Evolutionary conservation across 1,140 invertebrate genomes (phyloP), one percentile per base, ranked within the genome.

Genomic region (Heliconius eleuchia): DNA sequence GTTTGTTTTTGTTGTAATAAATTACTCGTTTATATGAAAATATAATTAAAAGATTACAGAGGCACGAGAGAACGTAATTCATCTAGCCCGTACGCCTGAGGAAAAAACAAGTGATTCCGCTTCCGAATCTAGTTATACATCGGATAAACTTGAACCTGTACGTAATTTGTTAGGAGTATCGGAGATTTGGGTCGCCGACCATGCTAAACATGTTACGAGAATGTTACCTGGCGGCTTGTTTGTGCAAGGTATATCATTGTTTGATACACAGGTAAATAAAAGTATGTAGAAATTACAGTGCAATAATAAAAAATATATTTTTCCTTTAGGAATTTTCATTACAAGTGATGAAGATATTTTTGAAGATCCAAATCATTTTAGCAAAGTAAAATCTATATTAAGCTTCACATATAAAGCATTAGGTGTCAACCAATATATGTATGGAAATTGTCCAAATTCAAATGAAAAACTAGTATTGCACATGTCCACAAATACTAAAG

Each of bases 151-250:
- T 77, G 92, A 92, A 78, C 77, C 74, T 27, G 80, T 80, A 6
- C 87, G 83, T 70, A 90, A 84, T 82, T 79, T 92, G 19, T 74
- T 87, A 27, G 95, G 95, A 84, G 93, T 97, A 37, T 95, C 95
- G 37, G 95, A 96, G 77, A 95, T 90, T 78, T 96, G 95, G 95
- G 93, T 97, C 9, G 96, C 96, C 9, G 96, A 97, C 91, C 96
- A 97, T 94, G 96, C 96, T 9, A 96, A 95, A 91, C 95, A 97
- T 94, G 96, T 97, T 1, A 97, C 96, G 3, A 95, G 97, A 91
- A 98, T 98, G 97, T 92, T 98, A 73, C 97, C 97, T 57, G 97
- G 97, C 70, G 97, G 97, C 34, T 96, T 98, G 94, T 96, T 96
- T 93, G 96, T 98, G 71, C 94, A 98, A 84, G 97, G 96, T 85